A percentile compares a stretch with the other conserved stretches of the same genome.
phyloP scores from a whole-genome alignment of 2,888 invertebrate genomes.

The Globia sparganii region DNA sequence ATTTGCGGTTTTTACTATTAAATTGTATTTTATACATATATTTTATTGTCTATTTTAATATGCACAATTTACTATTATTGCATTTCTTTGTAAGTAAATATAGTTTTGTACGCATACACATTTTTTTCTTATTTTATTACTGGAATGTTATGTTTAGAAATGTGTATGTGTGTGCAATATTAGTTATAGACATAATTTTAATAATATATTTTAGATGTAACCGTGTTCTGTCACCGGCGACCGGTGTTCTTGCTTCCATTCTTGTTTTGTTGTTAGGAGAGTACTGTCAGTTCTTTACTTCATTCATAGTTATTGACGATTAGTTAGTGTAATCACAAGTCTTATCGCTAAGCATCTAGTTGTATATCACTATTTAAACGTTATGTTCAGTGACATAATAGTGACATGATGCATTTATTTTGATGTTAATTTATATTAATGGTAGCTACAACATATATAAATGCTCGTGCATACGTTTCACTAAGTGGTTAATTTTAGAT shows the following conservation, averaged over 20 bases:
- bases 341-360: conserved; percentile 86
- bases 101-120: conserved; percentile 90
- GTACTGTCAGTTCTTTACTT: conserved; percentile 79
- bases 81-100: conserved; percentile 85
- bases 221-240: conserved; percentile 70
- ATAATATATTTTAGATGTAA: conserved; percentile 82
- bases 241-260: conserved; percentile 79
- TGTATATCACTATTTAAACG: conserved; percentile 84
- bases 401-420: conserved; percentile 91
- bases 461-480: conserved; percentile 87
- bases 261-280: conserved; percentile 81
- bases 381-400: conserved; percentile 89
- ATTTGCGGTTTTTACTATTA: conserved; percentile 87
- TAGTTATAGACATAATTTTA: conserved; percentile 86
- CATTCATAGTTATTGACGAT: conserved; percentile 79
- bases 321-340: conserved; percentile 89
- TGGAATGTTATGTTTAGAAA: conserved; percentile 84
- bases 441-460: conserved; percentile 89
- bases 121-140: conserved; percentile 81
- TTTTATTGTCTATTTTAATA: conserved; percentile 88
- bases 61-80: conserved; percentile 89
- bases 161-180: conserved; percentile 91
- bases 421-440: conserved; percentile 89
- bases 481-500: conserved; percentile 86
- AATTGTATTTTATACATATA: conserved; percentile 89